These are phyloP conservation scores for Gopherus evgoodei DNA, from an alignment of 2,113 vertebrate species.

Conservation along the genomic window DNA sequence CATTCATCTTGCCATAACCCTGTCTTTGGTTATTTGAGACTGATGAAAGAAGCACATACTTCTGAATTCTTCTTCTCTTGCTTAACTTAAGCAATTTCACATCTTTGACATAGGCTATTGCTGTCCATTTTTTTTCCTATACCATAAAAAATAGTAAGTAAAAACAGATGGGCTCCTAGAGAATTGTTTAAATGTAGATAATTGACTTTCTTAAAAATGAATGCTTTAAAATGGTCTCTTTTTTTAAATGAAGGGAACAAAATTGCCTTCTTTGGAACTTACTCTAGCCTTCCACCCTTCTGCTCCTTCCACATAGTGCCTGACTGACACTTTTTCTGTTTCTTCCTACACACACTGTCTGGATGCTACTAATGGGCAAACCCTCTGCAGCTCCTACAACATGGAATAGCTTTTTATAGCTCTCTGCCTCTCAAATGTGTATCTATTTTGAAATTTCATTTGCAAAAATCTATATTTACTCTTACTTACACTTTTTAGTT, in stretches of 20 bases:
- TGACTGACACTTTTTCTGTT: background rate
- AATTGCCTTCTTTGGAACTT: background rate
- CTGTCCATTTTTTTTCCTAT: background rate
- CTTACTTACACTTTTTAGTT: background rate
- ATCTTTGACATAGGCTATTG: background rate
- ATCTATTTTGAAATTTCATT: background rate
- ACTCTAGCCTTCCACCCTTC: background rate
- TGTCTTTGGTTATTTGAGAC: background rate
- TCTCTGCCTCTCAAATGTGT: background rate
- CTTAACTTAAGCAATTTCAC: background rate
- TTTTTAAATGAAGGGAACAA: background rate
- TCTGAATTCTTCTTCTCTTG: background rate
- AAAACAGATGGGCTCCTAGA: background rate
- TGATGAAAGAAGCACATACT: background rate
- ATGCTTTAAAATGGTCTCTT: background rate
- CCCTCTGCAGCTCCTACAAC: background rate
- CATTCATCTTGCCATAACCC: background rate
- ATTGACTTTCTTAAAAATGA: background rate
- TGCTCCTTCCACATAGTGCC: background rate
- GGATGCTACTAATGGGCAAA: background rate
- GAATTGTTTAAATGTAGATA: background rate
- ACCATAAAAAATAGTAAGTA: background rate
- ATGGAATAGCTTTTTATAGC: background rate
- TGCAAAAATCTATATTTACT: background rate
- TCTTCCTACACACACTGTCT: background rate